These are phyloP conservation scores for Macropodus opercularis DNA, from an alignment of 2,797 vertebrate genomes.

Conservation along the genomic window DNA sequence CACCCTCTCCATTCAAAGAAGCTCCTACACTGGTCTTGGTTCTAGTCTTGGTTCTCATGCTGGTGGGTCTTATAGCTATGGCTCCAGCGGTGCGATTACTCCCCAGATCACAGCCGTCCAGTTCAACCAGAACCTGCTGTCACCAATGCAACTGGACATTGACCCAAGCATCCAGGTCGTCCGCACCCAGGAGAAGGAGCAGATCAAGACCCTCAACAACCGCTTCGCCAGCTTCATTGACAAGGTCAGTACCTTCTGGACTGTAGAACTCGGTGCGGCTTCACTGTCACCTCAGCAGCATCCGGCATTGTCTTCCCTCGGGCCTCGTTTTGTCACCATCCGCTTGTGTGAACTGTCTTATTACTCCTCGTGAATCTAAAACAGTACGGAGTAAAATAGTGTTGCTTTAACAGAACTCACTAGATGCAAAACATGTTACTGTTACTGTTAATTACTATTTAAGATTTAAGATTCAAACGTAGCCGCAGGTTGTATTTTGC, in stretches of 20 bases:
- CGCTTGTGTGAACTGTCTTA: background rate
- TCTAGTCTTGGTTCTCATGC: background rate
- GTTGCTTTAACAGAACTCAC: too few relatives aligned
- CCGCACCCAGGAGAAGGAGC: constrained; percentile 93
- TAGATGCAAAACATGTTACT: too few relatives aligned
- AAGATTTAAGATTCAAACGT: too few relatives aligned
- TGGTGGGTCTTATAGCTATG: background rate
- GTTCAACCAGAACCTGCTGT: constrained; percentile 88
- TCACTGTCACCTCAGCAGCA: background rate
- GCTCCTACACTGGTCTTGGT: background rate
- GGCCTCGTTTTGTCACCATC: background rate
- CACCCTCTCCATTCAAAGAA: constrained; percentile 17
- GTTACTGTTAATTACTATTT: too few relatives aligned
- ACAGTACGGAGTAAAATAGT: background rate
- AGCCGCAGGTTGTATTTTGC: too few relatives aligned
- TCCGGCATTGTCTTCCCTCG: too few relatives aligned
- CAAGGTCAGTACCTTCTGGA: constrained; percentile 82
- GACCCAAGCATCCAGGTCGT: constrained; percentile 89
- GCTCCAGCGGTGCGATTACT: background rate
- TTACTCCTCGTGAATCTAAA: background rate
- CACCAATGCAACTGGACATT: constrained; percentile 86
- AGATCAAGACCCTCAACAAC: constrained; percentile 97
- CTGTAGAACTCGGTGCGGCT: background rate
- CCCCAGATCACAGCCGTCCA: constrained; percentile 86
- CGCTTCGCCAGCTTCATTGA: constrained; percentile 95